These are phyloP conservation scores for Phylloscopus trochiloides DNA, from an alignment of 2,113 vertebrate genomes.

Conservation along the genomic window DNA sequence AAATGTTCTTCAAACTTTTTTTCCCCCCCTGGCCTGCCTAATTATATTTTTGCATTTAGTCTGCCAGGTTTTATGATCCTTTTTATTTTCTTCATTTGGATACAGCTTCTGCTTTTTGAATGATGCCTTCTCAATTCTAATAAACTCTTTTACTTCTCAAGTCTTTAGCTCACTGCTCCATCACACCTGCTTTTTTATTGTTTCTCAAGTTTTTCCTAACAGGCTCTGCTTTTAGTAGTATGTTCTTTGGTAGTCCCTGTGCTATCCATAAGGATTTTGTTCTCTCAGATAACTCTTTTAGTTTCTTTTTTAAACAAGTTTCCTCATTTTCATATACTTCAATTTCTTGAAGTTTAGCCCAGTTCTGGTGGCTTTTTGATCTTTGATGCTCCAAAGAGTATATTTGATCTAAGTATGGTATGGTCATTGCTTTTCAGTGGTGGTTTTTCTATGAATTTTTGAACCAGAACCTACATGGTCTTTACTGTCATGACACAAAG, in stretches of 20 bases:
- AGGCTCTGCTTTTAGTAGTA: neutral
- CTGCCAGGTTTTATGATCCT: conserved; percentile 53
- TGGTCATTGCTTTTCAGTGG: neutral
- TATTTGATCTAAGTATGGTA: neutral
- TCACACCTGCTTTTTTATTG: neutral
- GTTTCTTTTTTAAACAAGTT: neutral
- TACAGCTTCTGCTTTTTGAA: conserved; percentile 63
- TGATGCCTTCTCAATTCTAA: conserved; percentile 42
- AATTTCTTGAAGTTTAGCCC: neutral
- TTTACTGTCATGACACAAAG: neutral
- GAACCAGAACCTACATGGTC: neutral
- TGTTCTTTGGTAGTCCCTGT: neutral
- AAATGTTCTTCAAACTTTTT: conserved; percentile 1
- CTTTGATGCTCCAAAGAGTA: neutral
- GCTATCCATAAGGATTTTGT: neutral
- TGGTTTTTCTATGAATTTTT: neutral
- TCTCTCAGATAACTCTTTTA: neutral
- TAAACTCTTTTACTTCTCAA: conserved; percentile 17
- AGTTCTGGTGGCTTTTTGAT: neutral
- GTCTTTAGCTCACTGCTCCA: neutral
- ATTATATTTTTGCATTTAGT: conserved; percentile 53
- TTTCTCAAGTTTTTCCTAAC: neutral
- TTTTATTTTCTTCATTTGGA: conserved; percentile 65
- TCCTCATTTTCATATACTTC: neutral
- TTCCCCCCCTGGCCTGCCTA: neutral